Evolutionary conservation across 2,797 vertebrate genomes (phyloP).

Genomic region (Argentina silus): DNA sequence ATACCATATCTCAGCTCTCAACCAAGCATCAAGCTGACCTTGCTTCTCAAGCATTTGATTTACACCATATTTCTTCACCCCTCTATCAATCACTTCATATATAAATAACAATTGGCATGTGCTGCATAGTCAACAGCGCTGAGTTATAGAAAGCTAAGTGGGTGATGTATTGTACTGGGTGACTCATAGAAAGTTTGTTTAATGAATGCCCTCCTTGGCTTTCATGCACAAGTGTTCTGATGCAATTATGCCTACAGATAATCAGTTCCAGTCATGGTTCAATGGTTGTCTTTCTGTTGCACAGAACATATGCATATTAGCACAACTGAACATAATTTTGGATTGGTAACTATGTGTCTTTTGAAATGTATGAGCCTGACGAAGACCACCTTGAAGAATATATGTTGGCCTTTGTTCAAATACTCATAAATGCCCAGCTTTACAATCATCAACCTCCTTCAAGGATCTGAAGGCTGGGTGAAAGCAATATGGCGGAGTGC

Average conservation of each 20-base stretch:
- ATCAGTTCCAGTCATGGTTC: slow-evolving; percentile 58
- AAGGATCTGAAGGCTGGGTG: background rate
- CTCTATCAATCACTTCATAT: background rate
- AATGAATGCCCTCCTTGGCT: slow-evolving; percentile 53
- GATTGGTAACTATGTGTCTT: background rate
- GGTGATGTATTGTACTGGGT: slow-evolving; percentile 55
- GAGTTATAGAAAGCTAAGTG: slow-evolving; percentile 49
- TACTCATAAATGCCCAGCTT: background rate
- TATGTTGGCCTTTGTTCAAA: background rate
- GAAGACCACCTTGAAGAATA: too few relatives aligned
- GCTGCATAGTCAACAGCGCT: slow-evolving; percentile 23
- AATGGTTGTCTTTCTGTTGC: slow-evolving; percentile 46
- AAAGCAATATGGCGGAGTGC: background rate
- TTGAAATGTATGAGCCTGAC: background rate
- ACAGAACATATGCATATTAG: slow-evolving; percentile 35
- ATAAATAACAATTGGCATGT: slow-evolving; percentile 12
- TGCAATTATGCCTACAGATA: slow-evolving; percentile 64
- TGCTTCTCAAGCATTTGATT: background rate
- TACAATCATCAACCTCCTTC: background rate
- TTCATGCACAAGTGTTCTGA: slow-evolving; percentile 55
- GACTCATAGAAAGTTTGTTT: slow-evolving; percentile 59
- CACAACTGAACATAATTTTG: background rate
- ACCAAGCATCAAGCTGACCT: background rate
- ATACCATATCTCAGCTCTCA: background rate
- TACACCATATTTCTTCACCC: background rate